Base-by-base conservation (phyloP, 1,140 invertebrate genomes). In the Centruroides sculpturatus region DNA sequence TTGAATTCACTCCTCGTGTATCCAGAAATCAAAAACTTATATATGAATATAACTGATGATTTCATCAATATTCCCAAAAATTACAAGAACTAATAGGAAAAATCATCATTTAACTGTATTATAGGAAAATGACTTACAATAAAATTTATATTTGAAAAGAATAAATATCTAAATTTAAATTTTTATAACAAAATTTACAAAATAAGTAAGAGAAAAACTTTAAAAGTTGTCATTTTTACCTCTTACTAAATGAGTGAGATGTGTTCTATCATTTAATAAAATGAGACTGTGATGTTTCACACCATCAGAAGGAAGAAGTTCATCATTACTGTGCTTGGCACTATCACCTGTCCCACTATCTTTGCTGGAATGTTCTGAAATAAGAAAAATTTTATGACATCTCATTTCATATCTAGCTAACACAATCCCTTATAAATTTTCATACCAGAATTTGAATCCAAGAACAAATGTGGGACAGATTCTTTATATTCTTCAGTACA, bases 311-410 rank as follows among this genome's bases (percentile, higher is more conserved):
- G 41, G 41, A 41, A 71, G 73, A 52, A 81, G 66, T 62, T 80
- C 77, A 67, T 81, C 79, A 61, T 71, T 82, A 60, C 80, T 82
- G 63, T 80, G 75, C 71, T 81, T 81, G 34, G 80, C 81, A 35
- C 82, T 83, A 68, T 84, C 82, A 49, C 81, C 82, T 48, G 80
- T 82, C 11, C 80, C 80, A 65, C 78, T 81, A 58, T 82, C 80
- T 69, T 81, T 68, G 12, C 41, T 41, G 41, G 73, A 76, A 68
- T 76, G 72, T 60, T 76, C 75, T 69, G 68, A 61, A 66, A 53
- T 7, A 52, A 4, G 8, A 41, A 51, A 47, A 35, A 5, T 36
- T 49, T 10, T 53, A 54, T 52, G 48, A 23, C 34, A 47, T 46
- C 47, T 10, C 55, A 63, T 11, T 56, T 46, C 0, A 41, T 54